phyloP scores from a whole-genome alignment of 2,888 invertebrate genomes.

The Drosophila vallismaia region DNA sequence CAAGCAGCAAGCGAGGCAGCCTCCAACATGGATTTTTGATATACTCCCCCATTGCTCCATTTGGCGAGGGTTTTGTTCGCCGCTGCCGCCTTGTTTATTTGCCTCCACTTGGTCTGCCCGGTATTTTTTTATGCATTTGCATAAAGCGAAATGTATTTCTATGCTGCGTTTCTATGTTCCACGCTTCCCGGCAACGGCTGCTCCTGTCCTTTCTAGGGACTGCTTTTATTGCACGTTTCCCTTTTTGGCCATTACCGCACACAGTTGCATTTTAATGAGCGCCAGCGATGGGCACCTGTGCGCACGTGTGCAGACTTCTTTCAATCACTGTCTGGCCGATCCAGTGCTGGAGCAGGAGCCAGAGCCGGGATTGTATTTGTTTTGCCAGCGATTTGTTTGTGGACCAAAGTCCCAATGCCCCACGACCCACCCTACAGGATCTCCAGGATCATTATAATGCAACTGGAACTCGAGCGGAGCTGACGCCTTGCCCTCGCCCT shows the following conservation, averaged over 20 bases:
- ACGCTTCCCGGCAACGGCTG: conserved; percentile 15
- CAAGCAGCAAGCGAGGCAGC: background rate
- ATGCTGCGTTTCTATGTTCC: conserved; percentile 28
- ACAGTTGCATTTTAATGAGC: conserved; percentile 79
- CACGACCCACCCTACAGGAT: background rate
- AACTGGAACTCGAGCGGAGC: conserved; percentile 38
- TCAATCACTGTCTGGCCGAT: conserved; percentile 58
- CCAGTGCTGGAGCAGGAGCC: too few species aligned
- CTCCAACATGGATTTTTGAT: conserved; percentile 41
- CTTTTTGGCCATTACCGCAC: conserved; percentile 60
- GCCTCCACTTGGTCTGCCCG: conserved; percentile 27
- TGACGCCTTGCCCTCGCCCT: conserved; percentile 34
- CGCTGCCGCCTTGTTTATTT: conserved; percentile 35
- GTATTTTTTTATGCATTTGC: conserved; percentile 71
- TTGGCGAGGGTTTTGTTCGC: conserved; percentile 26
- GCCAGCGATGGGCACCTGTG: conserved; percentile 42
- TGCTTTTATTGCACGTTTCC: conserved; percentile 72
- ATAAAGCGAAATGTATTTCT: conserved; percentile 69
- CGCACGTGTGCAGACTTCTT: conserved; percentile 70
- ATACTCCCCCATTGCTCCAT: conserved; percentile 41
- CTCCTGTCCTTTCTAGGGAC: conserved; percentile 1
- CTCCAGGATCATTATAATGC: conserved; percentile 63
- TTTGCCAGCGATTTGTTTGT: conserved; percentile 72
- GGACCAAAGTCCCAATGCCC: conserved; percentile 57
- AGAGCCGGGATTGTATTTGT: conserved; percentile 29